Base-by-base conservation (phyloP, 2,113 vertebrate species). In the Phoxinus phoxinus region DNA sequence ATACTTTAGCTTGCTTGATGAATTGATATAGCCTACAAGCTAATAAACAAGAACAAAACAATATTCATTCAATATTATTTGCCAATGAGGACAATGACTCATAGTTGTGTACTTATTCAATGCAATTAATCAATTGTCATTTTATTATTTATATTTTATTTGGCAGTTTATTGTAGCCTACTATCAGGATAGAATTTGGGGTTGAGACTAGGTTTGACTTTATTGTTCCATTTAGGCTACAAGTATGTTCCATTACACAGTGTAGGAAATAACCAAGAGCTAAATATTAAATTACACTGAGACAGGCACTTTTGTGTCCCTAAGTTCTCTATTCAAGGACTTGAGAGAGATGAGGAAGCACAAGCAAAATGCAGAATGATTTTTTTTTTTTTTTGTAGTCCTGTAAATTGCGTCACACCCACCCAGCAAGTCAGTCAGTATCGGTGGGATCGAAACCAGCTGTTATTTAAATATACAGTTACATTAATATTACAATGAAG, bases 401-500 rank as follows among this genome's bases (percentile, higher is more conserved):
- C 3, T 81, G 79, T 67, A 67, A 21, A 56, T 83, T 83, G 67
- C 81, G 81, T 94, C 93, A 95, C 93, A 94, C 93, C 85, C 92
- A 94, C 93, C 89, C 87, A 71, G 90, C 90, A 83, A 82, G 90
- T 93, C 90, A 85, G 88, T 78, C 93, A 89, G 94, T 94, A 92
- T 95, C 94, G 91, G 90, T 92, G 90, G 87, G 86, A 89, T 90
- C 92, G 93, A 94, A 94, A 94, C 93, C 91, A 48, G 2, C 27
- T 85, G 84, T 86, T 90, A 90, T 87, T 92, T 76, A 46, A n/a
- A 41, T 83, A 35, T 44, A 17, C 30, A 2, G 44, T 51, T 69
- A 82, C 80, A 82, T 32, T 10, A 25, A 41, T 21, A n/a, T 17
- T n/a, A 61, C 56, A 79, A 8, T 37, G 1, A 3, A 3, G 10